Evolutionary conservation across 92 coral and sea anemone genomes (phyloP).

Genomic region (Epizoanthus stellaris): DNA sequence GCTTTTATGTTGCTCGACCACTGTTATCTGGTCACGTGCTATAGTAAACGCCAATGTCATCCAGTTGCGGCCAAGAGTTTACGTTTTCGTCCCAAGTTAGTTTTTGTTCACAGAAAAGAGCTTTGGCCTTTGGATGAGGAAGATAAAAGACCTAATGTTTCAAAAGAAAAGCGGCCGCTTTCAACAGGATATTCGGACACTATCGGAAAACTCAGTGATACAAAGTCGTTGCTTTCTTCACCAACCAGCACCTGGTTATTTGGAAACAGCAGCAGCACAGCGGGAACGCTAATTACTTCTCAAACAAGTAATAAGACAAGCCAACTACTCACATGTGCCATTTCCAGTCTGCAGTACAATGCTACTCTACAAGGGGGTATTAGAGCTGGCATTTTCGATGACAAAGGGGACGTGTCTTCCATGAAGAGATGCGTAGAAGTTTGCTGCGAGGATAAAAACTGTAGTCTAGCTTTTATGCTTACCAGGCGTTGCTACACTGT

Average conservation of each 20-base stretch:
- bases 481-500: slow-evolving; percentile 80
- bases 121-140: background rate
- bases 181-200: background rate
- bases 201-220: background rate
- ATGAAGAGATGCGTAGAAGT: slow-evolving; percentile 61
- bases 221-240: background rate
- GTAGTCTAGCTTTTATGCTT: slow-evolving; percentile 79
- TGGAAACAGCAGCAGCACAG: too few species aligned
- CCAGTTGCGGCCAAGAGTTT: slow-evolving; percentile 80
- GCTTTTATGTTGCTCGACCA: slow-evolving; percentile 82
- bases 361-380: slow-evolving; percentile 82
- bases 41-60: slow-evolving; percentile 62
- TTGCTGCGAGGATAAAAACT: slow-evolving; percentile 71
- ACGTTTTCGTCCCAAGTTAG: slow-evolving; percentile 67
- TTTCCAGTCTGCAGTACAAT: slow-evolving; percentile 44
- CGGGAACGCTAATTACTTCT: background rate
- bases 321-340: slow-evolving; percentile 27
- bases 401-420: slow-evolving; percentile 67
- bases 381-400: slow-evolving; percentile 78
- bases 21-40: slow-evolving; percentile 83
- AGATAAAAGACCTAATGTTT: background rate
- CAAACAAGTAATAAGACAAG: background rate
- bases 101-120: slow-evolving; percentile 48
- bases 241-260: background rate
- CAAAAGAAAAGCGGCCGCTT: background rate